phyloP scores from a whole-genome alignment of 2,888 invertebrate species.

The Rhogogaster chlorosoma region DNA sequence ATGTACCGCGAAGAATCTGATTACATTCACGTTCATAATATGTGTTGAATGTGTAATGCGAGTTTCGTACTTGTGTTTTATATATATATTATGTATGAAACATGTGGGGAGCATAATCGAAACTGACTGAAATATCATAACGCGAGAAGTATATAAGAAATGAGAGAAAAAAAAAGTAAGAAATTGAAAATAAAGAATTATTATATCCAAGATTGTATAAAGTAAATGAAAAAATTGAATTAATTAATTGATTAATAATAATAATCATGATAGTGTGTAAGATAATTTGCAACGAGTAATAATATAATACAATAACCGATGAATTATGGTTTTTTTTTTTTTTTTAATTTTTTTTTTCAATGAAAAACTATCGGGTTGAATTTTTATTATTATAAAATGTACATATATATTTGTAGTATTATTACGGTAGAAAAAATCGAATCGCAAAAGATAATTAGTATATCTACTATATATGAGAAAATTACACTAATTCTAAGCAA shows the following conservation, averaged over 20 bases:
- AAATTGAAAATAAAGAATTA: background rate
- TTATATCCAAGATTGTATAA: background rate
- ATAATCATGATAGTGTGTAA: background rate
- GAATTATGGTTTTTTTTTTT: background rate
- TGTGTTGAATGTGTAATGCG: background rate
- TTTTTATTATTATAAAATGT: background rate
- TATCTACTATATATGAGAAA: background rate
- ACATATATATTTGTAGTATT: conserved; percentile 2
- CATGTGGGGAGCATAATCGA: background rate
- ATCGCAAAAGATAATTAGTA: background rate
- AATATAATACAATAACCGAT: background rate
- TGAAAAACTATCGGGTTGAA: background rate
- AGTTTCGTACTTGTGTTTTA: background rate
- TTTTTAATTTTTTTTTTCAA: too few relatives aligned
- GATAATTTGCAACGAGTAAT: background rate
- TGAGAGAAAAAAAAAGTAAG: background rate
- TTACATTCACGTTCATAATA: background rate
- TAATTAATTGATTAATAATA: background rate
- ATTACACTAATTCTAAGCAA: background rate
- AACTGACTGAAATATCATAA: background rate
- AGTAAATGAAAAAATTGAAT: background rate
- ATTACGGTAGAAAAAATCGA: background rate
- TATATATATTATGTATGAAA: background rate
- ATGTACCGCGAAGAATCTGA: conserved; percentile 20
- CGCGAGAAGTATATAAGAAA: background rate